Percentiles rank a stretch among this genome's conserved stretches.
Evolutionary conservation across 1,140 invertebrate species (phyloP).

Genomic region (Drosophila kepulauana): DNA sequence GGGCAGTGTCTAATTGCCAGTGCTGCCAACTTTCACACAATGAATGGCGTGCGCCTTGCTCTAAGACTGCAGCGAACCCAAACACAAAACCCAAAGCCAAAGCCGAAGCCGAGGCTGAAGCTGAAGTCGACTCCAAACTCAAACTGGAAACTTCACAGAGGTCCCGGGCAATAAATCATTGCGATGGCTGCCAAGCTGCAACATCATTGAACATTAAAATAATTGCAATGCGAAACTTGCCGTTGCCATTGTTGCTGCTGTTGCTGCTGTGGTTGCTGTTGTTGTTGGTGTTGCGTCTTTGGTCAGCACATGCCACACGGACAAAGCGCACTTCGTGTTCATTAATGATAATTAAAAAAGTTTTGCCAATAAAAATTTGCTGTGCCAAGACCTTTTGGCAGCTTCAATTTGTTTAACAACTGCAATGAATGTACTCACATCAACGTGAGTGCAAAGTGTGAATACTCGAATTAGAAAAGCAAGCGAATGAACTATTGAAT

Average conservation of each 20-base stretch:
- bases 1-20: constrained; percentile 66
- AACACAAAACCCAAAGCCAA: background rate
- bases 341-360: constrained; percentile 82
- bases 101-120: background rate
- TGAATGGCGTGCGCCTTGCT: constrained; percentile 30
- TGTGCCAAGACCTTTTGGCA: constrained; percentile 34
- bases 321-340: constrained; percentile 52
- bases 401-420: constrained; percentile 47
- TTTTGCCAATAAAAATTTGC: constrained; percentile 64
- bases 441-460: constrained; percentile 4
- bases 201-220: constrained; percentile 82
- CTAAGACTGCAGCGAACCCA: background rate
- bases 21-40: constrained; percentile 64
- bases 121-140: constrained; percentile 1
- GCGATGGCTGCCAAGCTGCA: constrained; percentile 68
- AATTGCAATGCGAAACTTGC: constrained; percentile 75
- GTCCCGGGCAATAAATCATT: constrained; percentile 69
- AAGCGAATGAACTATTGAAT: background rate
- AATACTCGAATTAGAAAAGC: constrained; percentile 13
- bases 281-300: constrained; percentile 9
- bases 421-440: constrained; percentile 33
- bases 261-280: constrained; percentile 10
- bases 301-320: constrained; percentile 40
- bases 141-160: constrained; percentile 35
- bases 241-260: constrained; percentile 18